Percentiles rank a stretch among this genome's conserved stretches.
Evolutionary conservation across 1,140 invertebrate species (phyloP).

Genomic region (Drosophila truncata): DNA sequence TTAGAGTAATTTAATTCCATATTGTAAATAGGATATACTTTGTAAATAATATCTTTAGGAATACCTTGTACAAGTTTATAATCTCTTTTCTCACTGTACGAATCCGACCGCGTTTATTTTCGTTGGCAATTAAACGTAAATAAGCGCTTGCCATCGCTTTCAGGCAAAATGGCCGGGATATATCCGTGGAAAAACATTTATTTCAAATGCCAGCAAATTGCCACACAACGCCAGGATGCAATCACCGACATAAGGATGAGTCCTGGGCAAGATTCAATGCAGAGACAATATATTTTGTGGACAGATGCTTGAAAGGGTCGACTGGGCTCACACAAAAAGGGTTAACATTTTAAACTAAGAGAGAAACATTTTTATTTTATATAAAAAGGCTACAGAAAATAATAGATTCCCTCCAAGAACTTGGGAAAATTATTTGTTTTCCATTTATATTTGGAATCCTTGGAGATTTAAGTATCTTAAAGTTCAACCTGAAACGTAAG

Average conservation of each 20-base stretch:
- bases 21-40: background rate
- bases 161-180: constrained; percentile 23
- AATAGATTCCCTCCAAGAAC: background rate
- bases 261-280: constrained; percentile 10
- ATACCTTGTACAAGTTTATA: background rate
- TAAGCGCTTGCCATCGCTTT: constrained; percentile 47
- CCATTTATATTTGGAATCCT: background rate
- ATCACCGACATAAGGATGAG: constrained; percentile 11
- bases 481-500: background rate
- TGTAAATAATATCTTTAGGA: background rate
- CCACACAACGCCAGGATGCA: constrained; percentile 16
- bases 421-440: background rate
- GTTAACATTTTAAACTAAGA: constrained; percentile 3
- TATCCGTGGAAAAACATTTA: constrained; percentile 33
- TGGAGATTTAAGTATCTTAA: background rate
- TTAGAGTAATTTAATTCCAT: background rate
- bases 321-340: constrained; percentile 3
- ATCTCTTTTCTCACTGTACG: background rate
- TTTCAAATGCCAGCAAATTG: constrained; percentile 53
- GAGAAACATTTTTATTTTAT: background rate
- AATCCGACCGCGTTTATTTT: constrained; percentile 38
- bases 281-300: constrained; percentile 15
- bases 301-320: constrained; percentile 30
- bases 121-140: constrained; percentile 76
- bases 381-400: background rate